Evolutionary conservation across 1,140 invertebrate species (phyloP).

Genomic region (Cotesia vestalis): DNA sequence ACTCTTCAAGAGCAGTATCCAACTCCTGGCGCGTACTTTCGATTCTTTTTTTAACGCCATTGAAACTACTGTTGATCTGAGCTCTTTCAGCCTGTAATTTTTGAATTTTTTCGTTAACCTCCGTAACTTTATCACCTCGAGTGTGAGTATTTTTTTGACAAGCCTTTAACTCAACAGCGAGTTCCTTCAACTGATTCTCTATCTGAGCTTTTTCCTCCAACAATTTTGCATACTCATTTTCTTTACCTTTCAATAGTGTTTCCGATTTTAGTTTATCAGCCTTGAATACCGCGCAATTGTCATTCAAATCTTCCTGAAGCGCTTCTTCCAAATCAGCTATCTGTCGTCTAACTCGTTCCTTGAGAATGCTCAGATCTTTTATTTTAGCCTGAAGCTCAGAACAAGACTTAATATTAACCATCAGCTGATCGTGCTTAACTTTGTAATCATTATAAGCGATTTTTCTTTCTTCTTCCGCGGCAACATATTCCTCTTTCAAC

Average conservation of each 20-base stretch:
- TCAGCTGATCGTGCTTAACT: constrained; percentile 44
- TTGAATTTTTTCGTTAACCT: constrained; percentile 49
- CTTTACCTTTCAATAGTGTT: background rate
- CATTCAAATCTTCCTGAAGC: background rate
- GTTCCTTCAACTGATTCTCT: background rate
- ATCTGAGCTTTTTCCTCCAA: background rate
- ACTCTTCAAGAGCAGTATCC: background rate
- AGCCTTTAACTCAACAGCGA: background rate
- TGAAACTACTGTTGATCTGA: constrained; percentile 1
- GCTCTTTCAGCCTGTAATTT: constrained; percentile 36
- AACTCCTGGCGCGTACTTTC: background rate
- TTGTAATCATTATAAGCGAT: constrained; percentile 25
- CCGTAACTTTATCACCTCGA: constrained; percentile 54
- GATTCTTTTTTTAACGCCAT: background rate
- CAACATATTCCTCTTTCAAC: constrained; percentile 52
- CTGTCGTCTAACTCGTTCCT: background rate
- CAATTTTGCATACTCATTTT: background rate
- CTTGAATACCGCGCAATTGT: background rate
- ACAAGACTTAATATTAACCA: constrained; percentile 42
- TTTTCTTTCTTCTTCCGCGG: constrained; percentile 39
- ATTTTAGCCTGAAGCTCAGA: constrained; percentile 45
- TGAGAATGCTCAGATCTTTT: background rate
- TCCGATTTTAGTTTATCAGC: background rate
- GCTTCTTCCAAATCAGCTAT: background rate
- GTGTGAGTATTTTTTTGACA: constrained; percentile 2